These are phyloP conservation scores for Merops nubicus DNA, from an alignment of 2,113 vertebrate genomes.

Conservation along the genomic window DNA sequence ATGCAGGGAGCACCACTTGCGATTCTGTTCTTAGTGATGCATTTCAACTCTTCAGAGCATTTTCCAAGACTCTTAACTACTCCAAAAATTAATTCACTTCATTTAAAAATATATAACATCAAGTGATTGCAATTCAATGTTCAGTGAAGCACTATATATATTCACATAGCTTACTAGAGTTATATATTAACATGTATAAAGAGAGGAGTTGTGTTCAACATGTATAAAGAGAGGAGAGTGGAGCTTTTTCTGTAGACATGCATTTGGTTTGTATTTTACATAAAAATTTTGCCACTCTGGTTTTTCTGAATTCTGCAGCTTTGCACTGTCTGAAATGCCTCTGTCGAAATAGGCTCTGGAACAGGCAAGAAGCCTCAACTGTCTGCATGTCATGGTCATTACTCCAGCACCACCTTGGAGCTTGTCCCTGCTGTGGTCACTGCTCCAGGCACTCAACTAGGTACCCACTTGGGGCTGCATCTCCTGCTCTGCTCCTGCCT, in stretches of 20 bases:
- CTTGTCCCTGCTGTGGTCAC: not conserved
- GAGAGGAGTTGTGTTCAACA: not conserved
- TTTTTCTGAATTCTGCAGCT: not conserved
- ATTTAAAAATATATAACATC: not conserved
- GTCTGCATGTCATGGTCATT: not conserved
- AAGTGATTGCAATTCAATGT: not conserved
- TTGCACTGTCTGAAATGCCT: not conserved
- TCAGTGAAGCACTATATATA: not conserved
- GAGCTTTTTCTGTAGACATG: not conserved
- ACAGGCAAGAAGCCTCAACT: not conserved
- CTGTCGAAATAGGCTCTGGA: not conserved
- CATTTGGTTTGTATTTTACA: not conserved
- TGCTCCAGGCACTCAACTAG: not conserved
- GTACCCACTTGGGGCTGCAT: not conserved
- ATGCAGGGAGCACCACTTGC: not conserved
- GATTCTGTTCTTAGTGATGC: not conserved
- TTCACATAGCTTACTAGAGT: not conserved
- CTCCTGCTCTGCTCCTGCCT: not conserved
- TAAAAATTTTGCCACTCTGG: not conserved
- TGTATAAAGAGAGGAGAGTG: not conserved
- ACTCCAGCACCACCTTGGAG: not conserved
- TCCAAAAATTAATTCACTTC: not conserved
- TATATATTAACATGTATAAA: not conserved
- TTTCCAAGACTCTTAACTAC: not conserved
- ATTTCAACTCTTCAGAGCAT: not conserved